Base-by-base conservation (phyloP, 2,888 invertebrate species). In the Sacculina carcini region DNA sequence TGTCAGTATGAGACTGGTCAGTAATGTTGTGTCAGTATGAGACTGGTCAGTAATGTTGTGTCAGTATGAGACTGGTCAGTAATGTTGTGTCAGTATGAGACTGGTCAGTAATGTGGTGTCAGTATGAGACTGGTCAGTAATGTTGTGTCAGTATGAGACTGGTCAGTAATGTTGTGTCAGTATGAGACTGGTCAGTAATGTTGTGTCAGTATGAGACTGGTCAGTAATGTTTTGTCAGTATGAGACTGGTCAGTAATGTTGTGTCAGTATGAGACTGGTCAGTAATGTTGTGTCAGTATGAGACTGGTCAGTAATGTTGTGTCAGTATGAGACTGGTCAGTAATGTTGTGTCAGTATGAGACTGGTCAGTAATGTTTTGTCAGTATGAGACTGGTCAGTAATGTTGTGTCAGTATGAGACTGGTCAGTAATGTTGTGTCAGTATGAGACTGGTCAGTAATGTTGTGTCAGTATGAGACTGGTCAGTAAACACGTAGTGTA, bases 151-250 rank as follows among this genome's bases (percentile, higher is more conserved):
- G n/a, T n/a, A n/a, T n/a, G n/a, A n/a, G n/a, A n/a, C n/a, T n/a
- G n/a, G n/a, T n/a, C n/a, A n/a, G n/a, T n/a, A n/a, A n/a, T n/a
- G n/a, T n/a, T n/a, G n/a, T n/a, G n/a, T n/a, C n/a, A n/a, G n/a
- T n/a, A n/a, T n/a, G n/a, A n/a, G n/a, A n/a, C n/a, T n/a, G n/a
- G n/a, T n/a, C n/a, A n/a, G n/a, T n/a, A n/a, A n/a, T n/a, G n/a
- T n/a, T n/a, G n/a, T n/a, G n/a, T n/a, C n/a, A n/a, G n/a, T n/a
- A n/a, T n/a, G n/a, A n/a, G n/a, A n/a, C n/a, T n/a, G n/a, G n/a
- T n/a, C n/a, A n/a, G n/a, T n/a, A n/a, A n/a, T n/a, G n/a, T 86
- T 38, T 74, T 82, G 34, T 36, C 10, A 36, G 34, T 36, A 14
- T 10, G 5, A 14, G 5, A 2, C 34, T 36, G 34, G n/a, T 5